phyloP scores from a whole-genome alignment of 2,888 invertebrate genomes.

The Mycalesis mineus region DNA sequence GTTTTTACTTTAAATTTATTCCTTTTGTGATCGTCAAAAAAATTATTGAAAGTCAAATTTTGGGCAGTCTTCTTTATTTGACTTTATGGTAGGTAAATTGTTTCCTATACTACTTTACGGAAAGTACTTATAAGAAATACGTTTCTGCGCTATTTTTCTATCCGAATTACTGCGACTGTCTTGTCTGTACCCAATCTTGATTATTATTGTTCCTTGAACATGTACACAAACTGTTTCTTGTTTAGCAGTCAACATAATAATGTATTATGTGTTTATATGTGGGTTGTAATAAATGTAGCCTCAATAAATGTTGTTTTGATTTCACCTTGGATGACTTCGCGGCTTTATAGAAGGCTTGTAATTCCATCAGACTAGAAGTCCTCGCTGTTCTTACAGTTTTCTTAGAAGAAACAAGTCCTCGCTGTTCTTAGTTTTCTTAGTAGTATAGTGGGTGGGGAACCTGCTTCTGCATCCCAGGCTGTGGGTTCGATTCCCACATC shows the following conservation, averaged over 20 bases:
- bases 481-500: no score
- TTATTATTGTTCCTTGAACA: neutral
- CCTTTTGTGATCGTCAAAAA: no score
- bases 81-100: neutral
- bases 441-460: no score
- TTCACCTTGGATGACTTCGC: neutral
- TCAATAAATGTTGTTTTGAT: neutral
- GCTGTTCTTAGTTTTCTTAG: no score
- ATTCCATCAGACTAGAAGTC: no score
- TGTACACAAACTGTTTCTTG: neutral
- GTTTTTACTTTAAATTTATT: no score
- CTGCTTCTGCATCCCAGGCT: no score
- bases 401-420: no score
- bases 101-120: neutral
- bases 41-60: no score
- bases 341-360: no score
- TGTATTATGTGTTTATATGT: neutral
- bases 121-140: neutral
- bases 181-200: neutral
- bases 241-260: neutral
- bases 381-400: no score
- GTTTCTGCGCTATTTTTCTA: neutral
- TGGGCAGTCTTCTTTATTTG: neutral
- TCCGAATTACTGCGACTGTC: no score
- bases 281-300: conserved; percentile 9